Evolutionary conservation across 2,888 invertebrate genomes (phyloP), one percentile per base, ranked within the genome.

Genomic region (Netelia virgata): DNA sequence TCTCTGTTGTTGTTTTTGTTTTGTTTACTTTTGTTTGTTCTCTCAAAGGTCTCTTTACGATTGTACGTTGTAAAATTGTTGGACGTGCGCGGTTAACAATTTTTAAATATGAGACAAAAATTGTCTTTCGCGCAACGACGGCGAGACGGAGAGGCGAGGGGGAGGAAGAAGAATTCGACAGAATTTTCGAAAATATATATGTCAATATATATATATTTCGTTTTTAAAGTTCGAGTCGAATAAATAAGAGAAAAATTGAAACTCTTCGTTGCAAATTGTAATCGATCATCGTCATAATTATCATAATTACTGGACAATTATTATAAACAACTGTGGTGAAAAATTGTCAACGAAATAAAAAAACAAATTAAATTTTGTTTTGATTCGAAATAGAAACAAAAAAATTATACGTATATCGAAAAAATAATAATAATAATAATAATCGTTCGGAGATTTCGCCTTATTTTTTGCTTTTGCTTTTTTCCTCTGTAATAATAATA

Each of bases 61-160:
- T 63, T 72, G 43, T 64, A 63, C 20, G 5, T 36, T 61, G 47
- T 9, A 3, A 6, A 20, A 23, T 1, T 23, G 1, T 23, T 23
- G 23, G 23, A 23, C 3, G 23, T 68, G 59, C 64, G 50, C 43
- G 55, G 53, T 16, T 63, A 69, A 28, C 14, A 50, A 82, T 64
- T 43, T 64, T 23, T 14, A 41, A 10, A 55, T 64, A 50, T 18
- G 10, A 28, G 43, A 1, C 5, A 3, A 23, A 1, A 23, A 23
- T 23, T 23, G 1, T 23, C 23, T 23, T 36, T 77, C n/a, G 68
- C 36, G 63, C 47, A 69, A 18, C 70, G 69, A 64, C 79, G 70
- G 41, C 41, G 20, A 75, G 73, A 80, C 59, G 69, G 50, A 80
- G 83, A 75, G 80, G 23, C 75, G 83, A 75, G 70, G 72, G 75